Evolutionary conservation across 1,140 invertebrate genomes (phyloP).

Genomic region (Drosophila subobscura): DNA sequence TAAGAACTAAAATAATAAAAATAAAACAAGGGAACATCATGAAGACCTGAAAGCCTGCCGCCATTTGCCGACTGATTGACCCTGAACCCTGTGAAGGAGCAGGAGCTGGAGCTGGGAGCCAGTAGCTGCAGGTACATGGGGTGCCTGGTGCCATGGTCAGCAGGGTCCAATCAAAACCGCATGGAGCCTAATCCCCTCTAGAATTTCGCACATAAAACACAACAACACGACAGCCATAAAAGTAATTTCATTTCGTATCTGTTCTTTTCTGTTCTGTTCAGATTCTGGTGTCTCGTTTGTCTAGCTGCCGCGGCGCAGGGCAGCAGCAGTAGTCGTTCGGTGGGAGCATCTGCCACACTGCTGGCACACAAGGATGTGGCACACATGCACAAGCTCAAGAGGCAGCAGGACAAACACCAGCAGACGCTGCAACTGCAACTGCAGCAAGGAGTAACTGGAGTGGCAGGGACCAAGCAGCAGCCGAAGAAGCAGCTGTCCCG

Average conservation of each 20-base stretch:
- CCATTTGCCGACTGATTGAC: slow-evolving; percentile 47
- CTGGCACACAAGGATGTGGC: slow-evolving; percentile 55
- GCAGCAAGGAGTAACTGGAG: slow-evolving; percentile 7
- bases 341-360: slow-evolving; percentile 9
- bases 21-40: slow-evolving; percentile 12
- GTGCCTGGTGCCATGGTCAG: neutral
- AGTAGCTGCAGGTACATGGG: too few species aligned
- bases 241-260: slow-evolving; percentile 39
- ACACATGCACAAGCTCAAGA: slow-evolving; percentile 64
- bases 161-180: slow-evolving; percentile 45
- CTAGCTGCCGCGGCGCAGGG: slow-evolving; percentile 43
- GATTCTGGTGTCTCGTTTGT: slow-evolving; percentile 62
- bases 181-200: slow-evolving; percentile 61
- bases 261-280: slow-evolving; percentile 28
- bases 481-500: slow-evolving; percentile 52
- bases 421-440: slow-evolving; percentile 16
- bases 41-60: slow-evolving; percentile 34
- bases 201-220: slow-evolving; percentile 68
- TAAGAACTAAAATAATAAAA: slow-evolving; percentile 7
- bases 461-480: slow-evolving; percentile 31
- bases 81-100: slow-evolving; percentile 55
- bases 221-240: slow-evolving; percentile 50
- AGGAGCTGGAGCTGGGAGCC: neutral
- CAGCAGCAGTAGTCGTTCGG: slow-evolving; percentile 9
- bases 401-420: slow-evolving; percentile 58